Conservation (phyloP, 2,113 vertebrate species). For the Alethe diademata region DNA sequence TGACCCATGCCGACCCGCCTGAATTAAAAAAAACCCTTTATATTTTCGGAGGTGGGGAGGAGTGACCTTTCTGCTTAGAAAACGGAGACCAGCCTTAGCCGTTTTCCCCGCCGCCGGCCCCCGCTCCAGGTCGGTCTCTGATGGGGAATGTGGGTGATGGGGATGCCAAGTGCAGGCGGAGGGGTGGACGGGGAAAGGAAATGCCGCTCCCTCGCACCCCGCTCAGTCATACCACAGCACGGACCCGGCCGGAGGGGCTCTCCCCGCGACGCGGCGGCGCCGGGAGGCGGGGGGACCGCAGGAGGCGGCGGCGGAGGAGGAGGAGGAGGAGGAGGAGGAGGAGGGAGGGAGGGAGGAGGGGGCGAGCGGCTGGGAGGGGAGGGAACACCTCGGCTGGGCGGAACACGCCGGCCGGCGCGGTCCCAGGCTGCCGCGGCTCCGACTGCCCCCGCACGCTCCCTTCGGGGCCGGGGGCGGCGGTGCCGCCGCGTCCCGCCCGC, state of each 20-base stretch:
- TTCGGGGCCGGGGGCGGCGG: not conserved
- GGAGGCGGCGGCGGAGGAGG: not conserved
- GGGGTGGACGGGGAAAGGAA: not conserved
- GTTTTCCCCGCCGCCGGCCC: not conserved
- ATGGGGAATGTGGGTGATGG: not conserved
- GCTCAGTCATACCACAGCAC: not conserved
- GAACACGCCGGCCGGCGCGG: constrained; percentile 49
- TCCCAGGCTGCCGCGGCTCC: constrained; percentile 16
- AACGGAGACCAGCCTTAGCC: not conserved
- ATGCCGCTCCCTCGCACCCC: not conserved
- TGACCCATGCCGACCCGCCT: not conserved
- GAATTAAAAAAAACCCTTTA: not conserved
- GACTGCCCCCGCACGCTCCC: not conserved
- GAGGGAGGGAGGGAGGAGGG: not conserved
- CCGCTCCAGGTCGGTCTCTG: not conserved
- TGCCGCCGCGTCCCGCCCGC: not conserved
- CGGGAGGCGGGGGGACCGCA: not conserved
- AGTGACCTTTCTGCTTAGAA: not conserved
- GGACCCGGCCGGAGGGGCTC: not conserved
- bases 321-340: not conserved
- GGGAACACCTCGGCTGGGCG: constrained; percentile 46
- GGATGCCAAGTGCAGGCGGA: not conserved
- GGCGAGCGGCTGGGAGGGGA: not conserved
- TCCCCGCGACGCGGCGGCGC: not conserved
- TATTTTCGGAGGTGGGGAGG: too few species aligned